Evolutionary conservation across 2,113 vertebrate genomes (phyloP).

Genomic region (Noturus placidus): DNA sequence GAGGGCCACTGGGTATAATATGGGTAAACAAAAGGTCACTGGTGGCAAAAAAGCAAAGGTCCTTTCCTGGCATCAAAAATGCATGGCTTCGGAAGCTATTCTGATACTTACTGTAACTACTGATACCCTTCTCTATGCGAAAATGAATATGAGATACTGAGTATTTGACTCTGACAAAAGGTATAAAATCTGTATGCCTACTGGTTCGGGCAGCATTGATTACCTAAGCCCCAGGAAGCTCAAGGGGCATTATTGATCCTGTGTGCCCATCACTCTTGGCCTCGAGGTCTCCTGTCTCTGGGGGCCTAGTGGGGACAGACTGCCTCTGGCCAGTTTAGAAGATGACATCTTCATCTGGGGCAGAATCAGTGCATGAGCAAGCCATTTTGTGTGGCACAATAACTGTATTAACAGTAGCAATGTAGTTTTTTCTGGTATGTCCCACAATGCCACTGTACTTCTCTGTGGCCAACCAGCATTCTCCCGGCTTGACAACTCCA

Average conservation of each 20-base stretch:
- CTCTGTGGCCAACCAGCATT: conserved; percentile 22
- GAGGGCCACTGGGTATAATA: conserved; percentile 9
- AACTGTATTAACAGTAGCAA: not conserved
- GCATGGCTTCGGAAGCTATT: conserved; percentile 25
- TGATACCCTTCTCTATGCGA: conserved; percentile 20
- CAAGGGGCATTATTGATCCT: conserved; percentile 53
- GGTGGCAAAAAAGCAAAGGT: not conserved
- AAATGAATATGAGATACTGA: conserved; percentile 31
- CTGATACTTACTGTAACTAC: conserved; percentile 36
- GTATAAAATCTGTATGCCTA: conserved; percentile 9
- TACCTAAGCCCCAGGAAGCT: conserved; percentile 37
- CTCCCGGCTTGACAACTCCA: not conserved
- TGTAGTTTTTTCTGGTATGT: conserved; percentile 6
- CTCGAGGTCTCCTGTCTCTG: conserved; percentile 66
- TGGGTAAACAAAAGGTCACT: conserved; percentile 16
- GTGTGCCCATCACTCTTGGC: conserved; percentile 57
- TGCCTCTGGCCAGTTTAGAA: conserved; percentile 58
- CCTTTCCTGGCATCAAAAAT: conserved; percentile 35
- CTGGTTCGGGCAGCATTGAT: conserved; percentile 43
- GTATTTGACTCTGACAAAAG: conserved; percentile 20
- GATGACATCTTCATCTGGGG: conserved; percentile 20
- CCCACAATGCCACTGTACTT: conserved; percentile 32
- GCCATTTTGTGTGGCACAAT: not conserved
- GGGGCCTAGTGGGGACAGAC: conserved; percentile 60
- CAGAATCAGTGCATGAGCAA: conserved; percentile 22